phyloP scores from a whole-genome alignment of 2,888 invertebrate species.

The Parnassius apollo region DNA sequence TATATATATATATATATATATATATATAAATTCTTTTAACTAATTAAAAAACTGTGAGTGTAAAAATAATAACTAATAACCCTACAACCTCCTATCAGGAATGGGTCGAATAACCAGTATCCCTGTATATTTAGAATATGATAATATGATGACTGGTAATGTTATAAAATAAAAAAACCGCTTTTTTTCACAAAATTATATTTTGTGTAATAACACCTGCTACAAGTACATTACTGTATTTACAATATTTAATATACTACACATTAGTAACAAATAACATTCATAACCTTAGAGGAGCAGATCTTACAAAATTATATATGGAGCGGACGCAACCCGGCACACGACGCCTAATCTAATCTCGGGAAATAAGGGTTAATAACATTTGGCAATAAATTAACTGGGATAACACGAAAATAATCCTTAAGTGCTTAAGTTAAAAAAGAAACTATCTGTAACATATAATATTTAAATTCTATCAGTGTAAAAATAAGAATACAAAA shows the following conservation, averaged over 20 bases:
- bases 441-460: slow-evolving; percentile 51
- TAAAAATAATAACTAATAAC: no score
- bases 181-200: slow-evolving; percentile 80
- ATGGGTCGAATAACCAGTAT: no score
- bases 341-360: slow-evolving; percentile 30
- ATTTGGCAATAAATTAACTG: slow-evolving; percentile 80
- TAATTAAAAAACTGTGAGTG: no score
- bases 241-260: slow-evolving; percentile 79
- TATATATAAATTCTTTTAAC: no score
- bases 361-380: slow-evolving; percentile 53
- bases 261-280: slow-evolving; percentile 82
- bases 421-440: slow-evolving; percentile 56
- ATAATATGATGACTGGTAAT: no score
- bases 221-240: slow-evolving; percentile 78
- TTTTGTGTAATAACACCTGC: slow-evolving; percentile 82
- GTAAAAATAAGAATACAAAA: slow-evolving; percentile 52
- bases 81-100: no score
- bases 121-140: no score
- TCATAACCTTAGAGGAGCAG: slow-evolving; percentile 79
- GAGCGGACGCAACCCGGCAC: slow-evolving; percentile 27
- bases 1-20: no score
- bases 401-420: slow-evolving; percentile 73
- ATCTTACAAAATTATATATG: slow-evolving; percentile 69
- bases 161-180: slow-evolving; percentile 45
- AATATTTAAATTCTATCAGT: slow-evolving; percentile 51